Evolutionary conservation across 1,140 invertebrate genomes (phyloP).

Genomic region (Drosophila parabipectinata): DNA sequence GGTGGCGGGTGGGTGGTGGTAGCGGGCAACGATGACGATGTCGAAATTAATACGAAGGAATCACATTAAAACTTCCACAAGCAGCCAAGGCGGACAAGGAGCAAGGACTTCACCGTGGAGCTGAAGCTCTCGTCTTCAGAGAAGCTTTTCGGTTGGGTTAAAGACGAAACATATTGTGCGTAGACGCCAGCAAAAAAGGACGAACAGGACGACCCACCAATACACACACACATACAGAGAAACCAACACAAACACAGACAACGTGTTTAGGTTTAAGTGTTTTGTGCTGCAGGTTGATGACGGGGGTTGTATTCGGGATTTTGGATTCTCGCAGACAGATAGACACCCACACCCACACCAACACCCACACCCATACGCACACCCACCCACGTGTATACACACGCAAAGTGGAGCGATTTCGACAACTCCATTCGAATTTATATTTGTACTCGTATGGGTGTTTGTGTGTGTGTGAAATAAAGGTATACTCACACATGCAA

Average conservation of each 20-base stretch:
- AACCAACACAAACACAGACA: slow-evolving; percentile 46
- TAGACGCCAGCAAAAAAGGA: slow-evolving; percentile 70
- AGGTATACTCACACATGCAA: slow-evolving; percentile 30
- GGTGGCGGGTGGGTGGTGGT: slow-evolving; percentile 13
- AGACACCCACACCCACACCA: slow-evolving; percentile 23
- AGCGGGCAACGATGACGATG: slow-evolving; percentile 72
- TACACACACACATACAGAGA: slow-evolving; percentile 33
- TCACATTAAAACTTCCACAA: slow-evolving; percentile 79
- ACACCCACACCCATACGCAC: slow-evolving; percentile 9
- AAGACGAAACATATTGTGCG: slow-evolving; percentile 82
- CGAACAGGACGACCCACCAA: slow-evolving; percentile 51
- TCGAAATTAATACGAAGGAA: slow-evolving; percentile 81
- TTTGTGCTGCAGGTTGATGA: slow-evolving; percentile 69
- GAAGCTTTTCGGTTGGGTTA: slow-evolving; percentile 77
- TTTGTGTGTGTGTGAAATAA: slow-evolving; percentile 28
- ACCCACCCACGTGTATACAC: slow-evolving; percentile 16
- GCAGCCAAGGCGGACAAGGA: slow-evolving; percentile 27
- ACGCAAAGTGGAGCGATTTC: slow-evolving; percentile 74
- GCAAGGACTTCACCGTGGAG: slow-evolving; percentile 24
- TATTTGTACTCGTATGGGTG: slow-evolving; percentile 18
- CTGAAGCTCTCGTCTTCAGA: slow-evolving; percentile 32
- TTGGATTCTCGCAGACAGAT: slow-evolving; percentile 59
- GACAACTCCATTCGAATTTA: slow-evolving; percentile 63
- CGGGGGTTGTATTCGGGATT: slow-evolving; percentile 47
- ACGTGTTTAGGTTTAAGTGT: slow-evolving; percentile 81